Base-by-base conservation (phyloP, 2,888 invertebrate genomes). In the Amphipyra berbera region DNA sequence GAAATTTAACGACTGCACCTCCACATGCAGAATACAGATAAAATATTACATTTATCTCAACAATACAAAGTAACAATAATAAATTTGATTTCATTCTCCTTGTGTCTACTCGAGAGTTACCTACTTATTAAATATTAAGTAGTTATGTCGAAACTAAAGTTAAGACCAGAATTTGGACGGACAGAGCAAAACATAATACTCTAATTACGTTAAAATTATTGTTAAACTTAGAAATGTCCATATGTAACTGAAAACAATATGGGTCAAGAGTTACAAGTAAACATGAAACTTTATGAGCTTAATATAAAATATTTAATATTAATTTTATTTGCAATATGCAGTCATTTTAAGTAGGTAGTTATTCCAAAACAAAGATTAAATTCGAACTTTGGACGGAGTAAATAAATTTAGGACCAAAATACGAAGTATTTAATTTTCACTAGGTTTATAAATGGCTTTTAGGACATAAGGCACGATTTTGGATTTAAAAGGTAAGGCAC, bases 141-240 rank as follows among this genome's bases (percentile, higher is more conserved):
- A 73, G 73, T 68, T 79, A 52, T 37, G 49, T 78, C 61, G 73
- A 78, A 81, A 79, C 76, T 83, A 76, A 80, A 68, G 66, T 79
- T 83, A 88, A 88, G 91, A 91, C 91, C 91, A 91, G 90, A 91
- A 81, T 84, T 87, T 89, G 91, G 91, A 91, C 90, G 91, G 91
- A 90, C 76, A 83, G 71, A 82, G 78, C 65, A 79, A 68, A 70
- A 46, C 66, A 54, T 64, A 76, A 68, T 72, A 79, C 54, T 65
- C 61, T 55, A n/a, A n/a, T n/a, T n/a, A 60, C 13, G 8, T 42
- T 65, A 61, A 47, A 37, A 56, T 64, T 53, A 61, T 42, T 57
- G 59, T 60, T 58, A 55, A 61, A 66, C 49, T 66, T 53, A 67
- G n/a, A 49, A 62, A 56, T 38, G 27, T 45, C 9, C 12, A 9